These are phyloP conservation scores for Anseranas semipalmata DNA, from an alignment of 2,113 vertebrate species.

Conservation along the genomic window DNA sequence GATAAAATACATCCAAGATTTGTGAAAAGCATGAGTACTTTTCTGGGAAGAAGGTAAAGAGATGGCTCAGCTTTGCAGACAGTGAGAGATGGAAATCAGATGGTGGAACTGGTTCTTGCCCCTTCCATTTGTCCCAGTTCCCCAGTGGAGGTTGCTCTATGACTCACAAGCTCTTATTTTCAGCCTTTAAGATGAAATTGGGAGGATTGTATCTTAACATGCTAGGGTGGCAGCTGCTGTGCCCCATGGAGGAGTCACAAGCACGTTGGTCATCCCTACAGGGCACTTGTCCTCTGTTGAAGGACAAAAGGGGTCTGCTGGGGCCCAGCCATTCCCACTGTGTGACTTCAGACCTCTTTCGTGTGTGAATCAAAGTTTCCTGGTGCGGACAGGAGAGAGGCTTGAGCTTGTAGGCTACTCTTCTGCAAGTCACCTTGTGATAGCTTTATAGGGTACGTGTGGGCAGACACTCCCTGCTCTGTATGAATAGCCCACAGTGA, in stretches of 20 bases:
- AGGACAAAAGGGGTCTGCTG: not conserved
- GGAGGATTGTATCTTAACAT: constrained; percentile 2
- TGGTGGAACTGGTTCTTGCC: not conserved
- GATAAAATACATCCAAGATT: not conserved
- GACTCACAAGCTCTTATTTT: constrained; percentile 39
- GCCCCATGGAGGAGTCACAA: not conserved
- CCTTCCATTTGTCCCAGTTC: constrained; percentile 17
- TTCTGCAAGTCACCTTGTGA: not conserved
- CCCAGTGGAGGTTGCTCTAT: constrained; percentile 25
- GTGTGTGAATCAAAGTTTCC: not conserved
- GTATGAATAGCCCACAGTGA: not conserved
- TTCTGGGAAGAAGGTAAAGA: not conserved
- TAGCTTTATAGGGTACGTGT: not conserved
- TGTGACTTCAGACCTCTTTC: not conserved
- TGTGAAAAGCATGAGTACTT: not conserved
- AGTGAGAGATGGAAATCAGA: not conserved
- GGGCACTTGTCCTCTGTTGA: not conserved
- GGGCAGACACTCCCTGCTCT: not conserved
- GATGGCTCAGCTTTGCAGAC: not conserved
- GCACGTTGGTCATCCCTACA: not conserved
- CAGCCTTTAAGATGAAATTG: constrained; percentile 19
- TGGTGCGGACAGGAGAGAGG: not conserved
- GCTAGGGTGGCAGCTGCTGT: constrained; percentile 3
- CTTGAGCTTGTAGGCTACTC: not conserved
- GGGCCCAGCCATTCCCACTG: not conserved